Evolutionary conservation across 2,888 invertebrate genomes (phyloP).

Genomic region (Pachycephus smyrnensis): DNA sequence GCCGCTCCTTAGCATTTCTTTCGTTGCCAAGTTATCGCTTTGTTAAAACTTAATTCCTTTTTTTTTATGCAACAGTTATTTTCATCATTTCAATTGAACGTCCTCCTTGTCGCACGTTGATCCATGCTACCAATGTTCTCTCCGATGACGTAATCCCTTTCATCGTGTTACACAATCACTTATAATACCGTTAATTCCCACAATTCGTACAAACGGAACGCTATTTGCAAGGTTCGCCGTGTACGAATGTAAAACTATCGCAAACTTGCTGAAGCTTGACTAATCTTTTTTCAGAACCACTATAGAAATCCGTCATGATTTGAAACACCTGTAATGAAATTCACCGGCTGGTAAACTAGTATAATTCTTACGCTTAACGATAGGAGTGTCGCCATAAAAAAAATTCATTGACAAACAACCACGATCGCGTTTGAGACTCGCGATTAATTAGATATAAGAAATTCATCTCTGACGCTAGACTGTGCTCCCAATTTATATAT

Average conservation of each 20-base stretch:
- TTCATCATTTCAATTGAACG: neutral
- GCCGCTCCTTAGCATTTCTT: neutral
- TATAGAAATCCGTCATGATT: conserved; percentile 60
- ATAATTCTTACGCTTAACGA: conserved; percentile 15
- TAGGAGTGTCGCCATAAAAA: neutral
- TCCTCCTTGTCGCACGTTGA: neutral
- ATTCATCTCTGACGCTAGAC: no score
- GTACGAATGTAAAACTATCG: neutral
- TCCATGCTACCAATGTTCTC: neutral
- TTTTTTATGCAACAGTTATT: neutral
- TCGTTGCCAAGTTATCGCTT: neutral
- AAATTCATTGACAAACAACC: neutral
- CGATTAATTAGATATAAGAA: no score
- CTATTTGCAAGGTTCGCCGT: neutral
- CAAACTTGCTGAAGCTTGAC: conserved; percentile 15
- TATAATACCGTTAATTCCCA: no score
- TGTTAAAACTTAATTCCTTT: neutral
- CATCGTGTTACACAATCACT: neutral
- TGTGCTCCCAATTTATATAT: neutral
- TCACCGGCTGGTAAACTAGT: conserved; percentile 40
- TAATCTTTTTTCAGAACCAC: conserved; percentile 27
- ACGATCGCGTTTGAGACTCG: neutral
- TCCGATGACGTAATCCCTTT: neutral
- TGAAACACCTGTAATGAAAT: conserved; percentile 59
- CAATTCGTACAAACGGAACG: neutral